Conservation (phyloP, 2,797 vertebrate species). For the Chanos chanos region DNA sequence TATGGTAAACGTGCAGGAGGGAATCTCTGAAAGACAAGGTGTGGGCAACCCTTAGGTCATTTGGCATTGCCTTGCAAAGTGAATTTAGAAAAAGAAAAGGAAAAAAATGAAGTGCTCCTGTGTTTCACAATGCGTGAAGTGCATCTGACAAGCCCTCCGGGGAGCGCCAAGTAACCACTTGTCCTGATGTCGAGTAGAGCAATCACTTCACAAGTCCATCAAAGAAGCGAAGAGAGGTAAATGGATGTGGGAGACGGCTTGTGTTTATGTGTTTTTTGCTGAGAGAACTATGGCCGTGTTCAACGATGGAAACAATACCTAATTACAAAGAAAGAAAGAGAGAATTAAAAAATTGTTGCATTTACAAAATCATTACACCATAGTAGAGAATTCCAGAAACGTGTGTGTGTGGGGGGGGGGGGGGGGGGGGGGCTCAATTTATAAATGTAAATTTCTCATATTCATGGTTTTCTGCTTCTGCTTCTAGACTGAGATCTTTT, state of each 20-base stretch:
- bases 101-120: neutral
- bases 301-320: too few relatives aligned
- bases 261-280: neutral
- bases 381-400: too few relatives aligned
- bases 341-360: too few relatives aligned
- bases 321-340: too few relatives aligned
- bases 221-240: slow-evolving; percentile 11
- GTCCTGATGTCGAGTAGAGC: neutral
- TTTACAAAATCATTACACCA: too few relatives aligned
- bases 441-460: too few relatives aligned
- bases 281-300: neutral
- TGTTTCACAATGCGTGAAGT: slow-evolving; percentile 9
- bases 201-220: slow-evolving; percentile 15
- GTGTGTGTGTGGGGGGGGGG: too few relatives aligned
- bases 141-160: slow-evolving; percentile 23
- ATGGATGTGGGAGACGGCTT: neutral
- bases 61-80: neutral
- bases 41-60: neutral
- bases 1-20: too few relatives aligned
- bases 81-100: neutral
- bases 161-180: slow-evolving; percentile 31
- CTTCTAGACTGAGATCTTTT: too few relatives aligned
- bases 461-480: too few relatives aligned
- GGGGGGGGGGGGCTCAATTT: too few relatives aligned
- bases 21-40: too few relatives aligned